Evolutionary conservation across 2,888 invertebrate genomes (phyloP), one percentile per base, ranked within the genome.

Genomic region (Pterostichus madidus): DNA sequence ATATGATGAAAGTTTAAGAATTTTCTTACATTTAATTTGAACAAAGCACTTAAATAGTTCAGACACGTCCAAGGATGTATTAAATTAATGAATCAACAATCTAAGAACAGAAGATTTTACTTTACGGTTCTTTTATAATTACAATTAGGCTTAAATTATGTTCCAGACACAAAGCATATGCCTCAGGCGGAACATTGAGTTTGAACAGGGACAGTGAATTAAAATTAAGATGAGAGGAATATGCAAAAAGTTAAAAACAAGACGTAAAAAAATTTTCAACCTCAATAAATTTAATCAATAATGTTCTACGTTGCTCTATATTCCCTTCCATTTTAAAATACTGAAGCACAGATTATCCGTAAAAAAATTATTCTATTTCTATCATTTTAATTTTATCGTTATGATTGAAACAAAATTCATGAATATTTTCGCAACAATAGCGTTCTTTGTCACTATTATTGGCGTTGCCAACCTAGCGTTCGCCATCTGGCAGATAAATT

Each of bases 1-100:
- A 64, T 39, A 53, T 56, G 56, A 53, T 56, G 77, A 77, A 77
- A 77, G 77, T 77, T 56, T 35, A 75, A 52, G 75, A 75, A 35
- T 49, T 49, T 75, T 75, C 52, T 35, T 77, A 56, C 77, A 77
- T 39, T 77, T 56, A 77, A 56, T 77, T 77, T 75, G 52, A 52
- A 75, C 52, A 52, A 52, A 75, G 32, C 49, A 75, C 75, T 75
- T 75, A 49, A 75, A 75, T 71, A 75, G 75, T 32, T 75, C 75
- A 52, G 24, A 17, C 49, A 75, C 75, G 13, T 75, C 6, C 49
- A 31, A 75, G 10, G 49, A 52, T 49, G 13, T 64, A 64, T 64
- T 64, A 64, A 35, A 71, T 24, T 71, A 71, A 71, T 71, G 44
- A 71, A 44, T 71, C 68, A 71, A 71, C 68, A 39, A 71, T 46